These are phyloP conservation scores for Hippasteria phrygiana DNA, from an alignment of 53 echinoderm and acorn worm genomes.

Conservation along the genomic window DNA sequence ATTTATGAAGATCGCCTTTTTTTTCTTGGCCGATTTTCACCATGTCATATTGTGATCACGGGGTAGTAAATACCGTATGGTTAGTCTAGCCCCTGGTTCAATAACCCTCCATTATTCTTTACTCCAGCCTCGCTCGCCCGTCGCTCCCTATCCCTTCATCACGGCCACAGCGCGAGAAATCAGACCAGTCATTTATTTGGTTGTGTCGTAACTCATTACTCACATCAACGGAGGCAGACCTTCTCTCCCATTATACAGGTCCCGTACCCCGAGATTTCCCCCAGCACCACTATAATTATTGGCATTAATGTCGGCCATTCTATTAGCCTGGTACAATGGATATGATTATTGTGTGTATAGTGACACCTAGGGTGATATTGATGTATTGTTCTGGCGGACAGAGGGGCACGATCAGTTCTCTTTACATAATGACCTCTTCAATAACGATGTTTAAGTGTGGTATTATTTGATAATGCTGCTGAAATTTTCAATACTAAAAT, in stretches of 20 bases:
- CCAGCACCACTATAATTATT: not conserved
- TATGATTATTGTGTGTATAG: not conserved
- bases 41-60: too few relatives aligned
- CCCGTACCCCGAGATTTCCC: not conserved
- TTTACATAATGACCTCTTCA: too few relatives aligned
- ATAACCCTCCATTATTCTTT: conserved; percentile 1
- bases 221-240: not conserved
- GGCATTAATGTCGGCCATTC: conserved; percentile 25
- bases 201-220: conserved; percentile 42
- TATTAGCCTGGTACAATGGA: conserved; percentile 28
- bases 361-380: not conserved
- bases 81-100: too few relatives aligned
- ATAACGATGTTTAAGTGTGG: too few relatives aligned
- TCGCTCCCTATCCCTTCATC: conserved; percentile 25
- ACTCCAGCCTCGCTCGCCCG: not conserved
- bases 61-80: too few relatives aligned
- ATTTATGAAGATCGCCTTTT: too few relatives aligned
- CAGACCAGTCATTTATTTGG: not conserved
- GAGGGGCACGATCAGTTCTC: too few relatives aligned
- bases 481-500: too few relatives aligned
- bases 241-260: not conserved
- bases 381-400: too few relatives aligned
- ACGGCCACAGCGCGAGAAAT: not conserved
- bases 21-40: too few relatives aligned
- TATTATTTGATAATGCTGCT: too few relatives aligned